A percentile compares a stretch with the other conserved stretches of the same genome.
Evolutionary conservation across 2,113 vertebrate species (phyloP).

Genomic region (Rhynchomys soricoides): DNA sequence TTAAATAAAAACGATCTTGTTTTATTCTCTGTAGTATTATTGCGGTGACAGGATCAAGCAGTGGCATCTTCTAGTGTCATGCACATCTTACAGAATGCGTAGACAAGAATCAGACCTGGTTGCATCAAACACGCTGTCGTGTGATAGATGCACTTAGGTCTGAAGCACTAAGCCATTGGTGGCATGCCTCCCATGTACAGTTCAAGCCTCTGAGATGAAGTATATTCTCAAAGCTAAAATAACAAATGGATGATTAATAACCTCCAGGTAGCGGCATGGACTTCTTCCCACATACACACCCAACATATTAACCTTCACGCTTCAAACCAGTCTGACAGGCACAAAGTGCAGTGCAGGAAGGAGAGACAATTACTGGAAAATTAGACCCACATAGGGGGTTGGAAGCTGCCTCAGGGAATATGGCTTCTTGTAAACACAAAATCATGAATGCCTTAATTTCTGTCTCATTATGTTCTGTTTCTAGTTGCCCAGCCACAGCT

Average conservation of each 20-base stretch:
- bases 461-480: not conserved
- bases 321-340: constrained; percentile 68
- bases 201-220: not conserved
- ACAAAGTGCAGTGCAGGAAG: constrained; percentile 57
- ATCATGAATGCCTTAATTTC: not conserved
- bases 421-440: constrained; percentile 27
- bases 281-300: constrained; percentile 77
- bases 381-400: constrained; percentile 55
- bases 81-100: not conserved
- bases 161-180: not conserved
- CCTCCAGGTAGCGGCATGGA: constrained; percentile 59
- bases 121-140: not conserved
- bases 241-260: constrained; percentile 66
- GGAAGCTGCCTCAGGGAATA: constrained; percentile 64
- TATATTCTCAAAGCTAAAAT: constrained; percentile 55
- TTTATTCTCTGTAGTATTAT: not conserved
- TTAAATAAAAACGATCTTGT: not conserved
- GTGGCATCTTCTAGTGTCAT: not conserved
- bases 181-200: not conserved
- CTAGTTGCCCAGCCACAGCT: not conserved
- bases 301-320: constrained; percentile 64
- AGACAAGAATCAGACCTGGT: not conserved
- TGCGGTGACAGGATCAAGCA: not conserved
- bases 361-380: constrained; percentile 75
- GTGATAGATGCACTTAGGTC: not conserved